Conservation (phyloP, 1,140 invertebrate species). For the Tribolium madens region DNA sequence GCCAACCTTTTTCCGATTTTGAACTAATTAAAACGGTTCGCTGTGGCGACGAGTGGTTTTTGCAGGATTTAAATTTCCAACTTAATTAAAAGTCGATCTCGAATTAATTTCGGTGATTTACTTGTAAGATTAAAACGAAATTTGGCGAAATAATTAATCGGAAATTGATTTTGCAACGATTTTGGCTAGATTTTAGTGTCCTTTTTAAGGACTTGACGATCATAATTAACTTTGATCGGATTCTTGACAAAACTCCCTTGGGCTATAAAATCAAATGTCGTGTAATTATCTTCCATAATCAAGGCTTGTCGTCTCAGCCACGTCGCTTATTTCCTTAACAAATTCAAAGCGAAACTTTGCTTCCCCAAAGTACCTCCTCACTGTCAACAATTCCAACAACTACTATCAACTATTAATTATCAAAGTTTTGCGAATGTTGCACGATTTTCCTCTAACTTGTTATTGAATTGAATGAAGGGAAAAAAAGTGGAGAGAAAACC, state of each 20-base stretch:
- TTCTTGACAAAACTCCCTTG: background rate
- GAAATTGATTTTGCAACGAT: too few species aligned
- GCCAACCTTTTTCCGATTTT: too few species aligned
- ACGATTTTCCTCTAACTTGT: background rate
- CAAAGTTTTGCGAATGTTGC: background rate
- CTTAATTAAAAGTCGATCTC: too few species aligned
- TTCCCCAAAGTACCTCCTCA: background rate
- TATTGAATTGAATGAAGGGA: background rate
- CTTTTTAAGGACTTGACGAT: background rate
- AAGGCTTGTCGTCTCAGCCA: background rate
- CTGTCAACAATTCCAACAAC: background rate
- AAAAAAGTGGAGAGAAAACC: background rate
- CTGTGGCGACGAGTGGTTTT: too few species aligned
- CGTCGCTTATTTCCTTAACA: background rate
- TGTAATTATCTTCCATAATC: background rate
- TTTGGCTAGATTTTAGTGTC: too few species aligned
- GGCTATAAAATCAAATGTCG: background rate
- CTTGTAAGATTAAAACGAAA: too few species aligned
- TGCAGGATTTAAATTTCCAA: too few species aligned
- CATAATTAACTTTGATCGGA: background rate
- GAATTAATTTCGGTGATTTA: too few species aligned
- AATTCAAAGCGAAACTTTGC: background rate
- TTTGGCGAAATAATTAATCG: too few species aligned
- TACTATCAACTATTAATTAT: constrained; percentile 11
- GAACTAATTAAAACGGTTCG: too few species aligned